These are phyloP conservation scores for Diacarnus erythraeanus DNA, from an alignment of 37 sponge, comb jelly and placozoan species.

Conservation along the genomic window DNA sequence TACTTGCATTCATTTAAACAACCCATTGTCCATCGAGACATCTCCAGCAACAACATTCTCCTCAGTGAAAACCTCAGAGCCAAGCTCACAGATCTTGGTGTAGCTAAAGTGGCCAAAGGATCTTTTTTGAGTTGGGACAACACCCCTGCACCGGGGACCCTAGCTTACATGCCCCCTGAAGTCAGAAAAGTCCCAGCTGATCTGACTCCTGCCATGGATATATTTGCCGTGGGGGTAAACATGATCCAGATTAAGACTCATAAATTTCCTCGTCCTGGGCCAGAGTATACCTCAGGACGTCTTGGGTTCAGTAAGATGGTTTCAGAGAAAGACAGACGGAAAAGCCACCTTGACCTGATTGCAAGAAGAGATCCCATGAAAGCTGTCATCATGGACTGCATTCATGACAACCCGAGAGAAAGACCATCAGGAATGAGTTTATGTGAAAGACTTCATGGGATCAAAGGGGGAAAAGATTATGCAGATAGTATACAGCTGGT, in stretches of 20 bases:
- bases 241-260: conserved; percentile 40
- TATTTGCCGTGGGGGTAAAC: conserved; percentile 51
- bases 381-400: conserved; percentile 31
- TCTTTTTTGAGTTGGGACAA: conserved; percentile 30
- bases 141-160: conserved; percentile 55
- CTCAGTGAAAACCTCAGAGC: conserved; percentile 22
- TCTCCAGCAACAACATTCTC: conserved; percentile 54
- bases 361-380: conserved; percentile 15
- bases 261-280: conserved; percentile 47
- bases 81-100: conserved; percentile 58
- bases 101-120: conserved; percentile 44
- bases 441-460: conserved; percentile 3
- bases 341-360: conserved; percentile 38
- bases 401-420: conserved; percentile 23
- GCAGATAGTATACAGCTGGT: conserved; percentile 17
- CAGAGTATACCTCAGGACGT: conserved; percentile 19
- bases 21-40: conserved; percentile 59
- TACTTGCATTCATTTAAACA: conserved; percentile 42
- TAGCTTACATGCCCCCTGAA: conserved; percentile 58
- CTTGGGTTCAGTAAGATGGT: conserved; percentile 41
- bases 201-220: conserved; percentile 46
- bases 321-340: conserved; percentile 41
- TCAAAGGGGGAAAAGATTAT: conserved; percentile 16
- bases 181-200: conserved; percentile 37
- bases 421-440: conserved; percentile 38